These are phyloP conservation scores for Cephus pulcher DNA, from an alignment of 2,888 invertebrate genomes.

Conservation along the genomic window DNA sequence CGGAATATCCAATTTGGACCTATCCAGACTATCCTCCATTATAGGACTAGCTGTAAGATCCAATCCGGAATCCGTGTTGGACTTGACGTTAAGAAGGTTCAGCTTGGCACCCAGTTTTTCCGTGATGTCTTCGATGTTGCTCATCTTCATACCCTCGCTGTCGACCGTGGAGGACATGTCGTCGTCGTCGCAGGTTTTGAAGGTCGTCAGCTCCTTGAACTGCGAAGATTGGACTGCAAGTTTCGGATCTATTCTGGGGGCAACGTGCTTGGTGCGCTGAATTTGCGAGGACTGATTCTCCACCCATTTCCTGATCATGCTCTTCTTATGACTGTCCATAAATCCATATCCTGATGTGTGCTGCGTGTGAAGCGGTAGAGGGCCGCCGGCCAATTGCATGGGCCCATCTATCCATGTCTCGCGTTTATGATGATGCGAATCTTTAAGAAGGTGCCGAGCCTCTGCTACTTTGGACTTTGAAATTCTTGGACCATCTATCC, in stretches of 20 bases:
- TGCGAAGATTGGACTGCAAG: constrained; percentile 67
- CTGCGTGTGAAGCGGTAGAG: constrained; percentile 67
- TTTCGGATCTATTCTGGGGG: constrained; percentile 67
- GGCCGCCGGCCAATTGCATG: constrained; percentile 73
- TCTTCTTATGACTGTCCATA: constrained; percentile 93
- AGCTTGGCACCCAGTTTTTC: constrained; percentile 60
- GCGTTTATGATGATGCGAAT: constrained; percentile 82
- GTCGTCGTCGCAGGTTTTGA: constrained; percentile 72
- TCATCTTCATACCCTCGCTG: constrained; percentile 58
- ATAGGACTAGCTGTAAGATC: constrained; percentile 60
- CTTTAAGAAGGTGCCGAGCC: constrained; percentile 83
- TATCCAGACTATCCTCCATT: constrained; percentile 54
- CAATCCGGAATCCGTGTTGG: constrained; percentile 60
- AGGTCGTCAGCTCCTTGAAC: constrained; percentile 73
- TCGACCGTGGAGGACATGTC: constrained; percentile 63
- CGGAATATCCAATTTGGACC: constrained; percentile 49
- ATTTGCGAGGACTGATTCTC: constrained; percentile 90
- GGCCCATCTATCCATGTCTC: constrained; percentile 98
- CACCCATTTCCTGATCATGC: constrained; percentile 94
- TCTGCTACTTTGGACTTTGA: constrained; percentile 86
- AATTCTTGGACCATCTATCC: constrained; percentile 96
- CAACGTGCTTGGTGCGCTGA: constrained; percentile 74
- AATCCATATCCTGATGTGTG: constrained; percentile 81
- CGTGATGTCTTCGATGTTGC: constrained; percentile 61
- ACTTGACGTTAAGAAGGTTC: constrained; percentile 58